Base-by-base conservation (phyloP, 1,140 invertebrate species). In the Aradophagus sp. region DNA sequence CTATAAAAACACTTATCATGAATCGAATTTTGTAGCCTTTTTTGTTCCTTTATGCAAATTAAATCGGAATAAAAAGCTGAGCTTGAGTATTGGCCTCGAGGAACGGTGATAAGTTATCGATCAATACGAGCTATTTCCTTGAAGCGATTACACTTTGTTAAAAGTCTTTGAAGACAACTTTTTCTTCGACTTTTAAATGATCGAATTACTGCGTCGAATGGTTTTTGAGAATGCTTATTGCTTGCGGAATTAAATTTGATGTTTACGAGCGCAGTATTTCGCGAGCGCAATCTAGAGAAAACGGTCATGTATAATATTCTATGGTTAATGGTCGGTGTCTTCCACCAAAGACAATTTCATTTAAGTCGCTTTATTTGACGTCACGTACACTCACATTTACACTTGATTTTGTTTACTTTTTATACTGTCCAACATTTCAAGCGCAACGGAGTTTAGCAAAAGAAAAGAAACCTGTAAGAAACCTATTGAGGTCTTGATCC, bases 81-180 rank as follows among this genome's bases (percentile, higher is more conserved):
- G 48, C 36, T 61, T 65, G 32, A 41, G 65, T 69, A 75, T 75
- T 69, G 62, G 50, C 38, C 41, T 23, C 15, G 32, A 12, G 31
- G 53, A 69, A 39, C 55, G 50, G 63, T 76, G 74, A 74, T 76
- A 67, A 74, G 63, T 72, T 76, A 76, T 76, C 74, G 74, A 76
- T 76, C 71, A 71, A 42, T 59, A 16, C 45, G 35, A 53, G 69
- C 61, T 58, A 62, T 71, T 68, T 67, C 44, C 56, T 61, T 16
- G 48, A 42, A 63, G 61, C 66, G 58, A 74, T 74, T 71, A 69
- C 53, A 73, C 63, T 71, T 63, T 70, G 58, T 70, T 73, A 65
- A 62, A 63, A 50, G 62, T 36, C 47, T 70, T 73, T 70, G 61
- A 65, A 29, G 53, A 61, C 11, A 35, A 55, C 39, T 72, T 66